Base-by-base conservation (phyloP, 2,888 invertebrate genomes). In the Harpalus rubripes region DNA sequence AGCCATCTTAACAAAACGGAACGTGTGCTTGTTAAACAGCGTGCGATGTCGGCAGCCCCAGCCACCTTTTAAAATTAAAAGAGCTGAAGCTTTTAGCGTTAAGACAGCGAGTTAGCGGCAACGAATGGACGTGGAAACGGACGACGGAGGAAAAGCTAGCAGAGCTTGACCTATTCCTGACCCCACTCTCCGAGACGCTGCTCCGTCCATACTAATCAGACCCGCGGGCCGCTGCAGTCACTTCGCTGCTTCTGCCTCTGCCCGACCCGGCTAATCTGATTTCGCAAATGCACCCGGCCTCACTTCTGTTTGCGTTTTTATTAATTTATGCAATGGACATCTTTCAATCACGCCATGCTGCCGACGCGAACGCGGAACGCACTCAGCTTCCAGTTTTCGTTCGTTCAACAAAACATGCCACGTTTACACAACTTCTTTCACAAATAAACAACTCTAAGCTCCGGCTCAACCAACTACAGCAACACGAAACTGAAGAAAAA, bases 41-140 rank as follows among this genome's bases (percentile, higher is more conserved):
- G 80, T 59, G 44, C 61, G 80, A 59, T 61, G 78, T 78, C 81
- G 81, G 63, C 78, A 39, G 32, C 32, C 32, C 32, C 32, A 32
- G 65, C 52, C 78, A 72, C 84, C 78, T 84, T 84, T 84, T 84
- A 84, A 78, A 84, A 84, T 84, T 84, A 84, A 84, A 84, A 84
- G 84, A 84, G 68, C 63, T 78, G 84, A 84, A 78, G 84, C 84
- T 84, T 84, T 84, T 84, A 84, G 84, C 84, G 78, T 78, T 84
- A 84, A 84, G 84, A 84, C 84, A 78, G 84, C 63, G 83, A 83
- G 74, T 83, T 72, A 74, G 74, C 72, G 83, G 44, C 72, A 68
- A 82, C 72, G 82, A 63, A 81, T 81, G 81, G 61, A 44, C 41
- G 81, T 39, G 56, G 39, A 58, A 82, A 82, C 82, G 72, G 59